Conservation (phyloP, 2,888 invertebrate species). For the Charanyca ferruginea region DNA sequence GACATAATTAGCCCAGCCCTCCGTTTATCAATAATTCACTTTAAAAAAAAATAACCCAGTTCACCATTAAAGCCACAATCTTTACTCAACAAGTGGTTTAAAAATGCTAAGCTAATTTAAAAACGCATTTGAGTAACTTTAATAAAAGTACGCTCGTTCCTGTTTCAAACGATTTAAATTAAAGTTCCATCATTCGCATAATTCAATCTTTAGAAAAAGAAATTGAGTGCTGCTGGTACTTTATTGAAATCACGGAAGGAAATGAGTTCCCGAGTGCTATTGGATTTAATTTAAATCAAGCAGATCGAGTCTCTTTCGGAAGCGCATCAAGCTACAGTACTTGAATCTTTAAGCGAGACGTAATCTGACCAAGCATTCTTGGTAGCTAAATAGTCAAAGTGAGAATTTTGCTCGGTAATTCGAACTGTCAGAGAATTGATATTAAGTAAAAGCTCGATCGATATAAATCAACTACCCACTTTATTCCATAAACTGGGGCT, state of each 20-base stretch:
- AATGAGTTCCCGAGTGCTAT: constrained; percentile 9
- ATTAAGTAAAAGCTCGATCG: not conserved
- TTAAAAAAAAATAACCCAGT: constrained; percentile 2
- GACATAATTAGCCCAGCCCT: not conserved
- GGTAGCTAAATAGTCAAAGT: constrained; percentile 7
- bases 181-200: constrained; percentile 5
- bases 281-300: constrained; percentile 41
- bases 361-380: constrained; percentile 8
- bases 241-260: constrained; percentile 23
- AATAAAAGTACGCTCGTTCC: not conserved
- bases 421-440: not conserved
- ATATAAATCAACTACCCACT: not conserved
- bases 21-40: constrained; percentile 7
- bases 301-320: not conserved
- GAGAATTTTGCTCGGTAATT: constrained; percentile 2
- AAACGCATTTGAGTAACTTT: constrained; percentile 7
- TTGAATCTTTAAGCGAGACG: constrained; percentile 9
- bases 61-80: not conserved
- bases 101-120: constrained; percentile 15
- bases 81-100: constrained; percentile 22
- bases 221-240: not conserved
- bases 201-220: constrained; percentile 17
- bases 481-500: not conserved
- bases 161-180: constrained; percentile 6
- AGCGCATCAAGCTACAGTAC: constrained; percentile 18